A percentile compares a stretch with the other conserved stretches of the same genome.
These are phyloP conservation scores for Otus sunia DNA, from an alignment of 2,113 vertebrate genomes.

Conservation along the genomic window DNA sequence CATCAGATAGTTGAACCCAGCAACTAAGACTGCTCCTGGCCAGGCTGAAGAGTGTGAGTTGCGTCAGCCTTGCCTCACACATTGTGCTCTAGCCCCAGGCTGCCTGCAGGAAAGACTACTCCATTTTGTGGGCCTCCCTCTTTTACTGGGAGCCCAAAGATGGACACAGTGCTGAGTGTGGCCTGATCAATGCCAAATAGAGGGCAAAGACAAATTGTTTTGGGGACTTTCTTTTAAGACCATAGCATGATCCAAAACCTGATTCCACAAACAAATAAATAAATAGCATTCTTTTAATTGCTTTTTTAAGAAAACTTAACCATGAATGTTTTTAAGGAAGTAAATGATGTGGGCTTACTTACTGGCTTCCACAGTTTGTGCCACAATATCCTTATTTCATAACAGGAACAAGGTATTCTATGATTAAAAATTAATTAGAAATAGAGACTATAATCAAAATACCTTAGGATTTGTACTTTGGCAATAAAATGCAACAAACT, in stretches of 20 bases:
- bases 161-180: not conserved
- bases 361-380: not conserved
- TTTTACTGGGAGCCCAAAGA: not conserved
- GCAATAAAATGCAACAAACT: not conserved
- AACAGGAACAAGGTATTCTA: not conserved
- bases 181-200: not conserved
- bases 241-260: not conserved
- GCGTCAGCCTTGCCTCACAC: not conserved
- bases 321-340: not conserved
- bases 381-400: not conserved
- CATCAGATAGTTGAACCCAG: not conserved
- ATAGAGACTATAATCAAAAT: not conserved
- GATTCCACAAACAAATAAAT: not conserved
- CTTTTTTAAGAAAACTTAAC: not conserved
- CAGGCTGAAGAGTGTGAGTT: not conserved
- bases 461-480: not conserved
- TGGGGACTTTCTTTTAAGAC: not conserved
- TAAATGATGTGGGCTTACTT: not conserved
- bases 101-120: not conserved
- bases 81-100: rapidly evolving
- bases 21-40: not conserved
- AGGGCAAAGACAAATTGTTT: not conserved
- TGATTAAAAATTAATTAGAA: not conserved
- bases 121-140: not conserved
- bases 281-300: not conserved